phyloP scores from a whole-genome alignment of 1,140 invertebrate species.

The Cherax destructor region DNA sequence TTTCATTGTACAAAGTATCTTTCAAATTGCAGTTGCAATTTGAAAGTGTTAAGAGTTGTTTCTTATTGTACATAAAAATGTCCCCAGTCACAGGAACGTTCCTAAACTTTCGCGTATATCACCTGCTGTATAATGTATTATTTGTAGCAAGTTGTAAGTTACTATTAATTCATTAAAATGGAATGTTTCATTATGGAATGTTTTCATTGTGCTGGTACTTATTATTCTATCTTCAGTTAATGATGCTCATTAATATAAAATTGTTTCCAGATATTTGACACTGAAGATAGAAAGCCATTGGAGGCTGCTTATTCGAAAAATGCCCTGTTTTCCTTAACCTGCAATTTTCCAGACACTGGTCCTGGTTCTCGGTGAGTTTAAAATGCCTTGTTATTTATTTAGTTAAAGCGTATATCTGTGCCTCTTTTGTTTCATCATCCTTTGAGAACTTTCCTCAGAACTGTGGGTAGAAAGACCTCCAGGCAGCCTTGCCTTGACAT shows the following conservation, averaged over 20 bases:
- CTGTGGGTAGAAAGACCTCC: too few species aligned
- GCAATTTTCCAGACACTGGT: conserved; percentile 57
- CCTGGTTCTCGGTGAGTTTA: conserved; percentile 58
- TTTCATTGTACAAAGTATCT: too few species aligned
- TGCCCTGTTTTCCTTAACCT: conserved; percentile 61
- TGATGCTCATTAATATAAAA: not conserved
- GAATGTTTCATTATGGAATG: not conserved
- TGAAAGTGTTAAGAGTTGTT: too few species aligned
- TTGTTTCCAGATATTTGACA: conserved; percentile 67
- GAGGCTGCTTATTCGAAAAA: conserved; percentile 64
- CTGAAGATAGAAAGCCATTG: conserved; percentile 47
- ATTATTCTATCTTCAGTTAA: not conserved
- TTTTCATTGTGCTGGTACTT: not conserved
- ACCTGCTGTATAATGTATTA: too few species aligned
- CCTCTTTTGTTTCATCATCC: too few species aligned
- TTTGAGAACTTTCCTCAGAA: too few species aligned
- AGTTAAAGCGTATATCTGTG: too few species aligned
- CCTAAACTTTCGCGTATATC: too few species aligned
- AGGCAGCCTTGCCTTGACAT: too few species aligned
- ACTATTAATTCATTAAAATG: not conserved
- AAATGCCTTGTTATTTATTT: not conserved
- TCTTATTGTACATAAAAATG: not conserved
- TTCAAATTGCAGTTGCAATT: too few species aligned
- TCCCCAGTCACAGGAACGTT: too few species aligned
- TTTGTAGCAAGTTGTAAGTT: too few species aligned